A percentile compares a stretch with the other conserved stretches of the same genome.
Evolutionary conservation across 2,797 vertebrate genomes (phyloP).

Genomic region (Mus spretus): DNA sequence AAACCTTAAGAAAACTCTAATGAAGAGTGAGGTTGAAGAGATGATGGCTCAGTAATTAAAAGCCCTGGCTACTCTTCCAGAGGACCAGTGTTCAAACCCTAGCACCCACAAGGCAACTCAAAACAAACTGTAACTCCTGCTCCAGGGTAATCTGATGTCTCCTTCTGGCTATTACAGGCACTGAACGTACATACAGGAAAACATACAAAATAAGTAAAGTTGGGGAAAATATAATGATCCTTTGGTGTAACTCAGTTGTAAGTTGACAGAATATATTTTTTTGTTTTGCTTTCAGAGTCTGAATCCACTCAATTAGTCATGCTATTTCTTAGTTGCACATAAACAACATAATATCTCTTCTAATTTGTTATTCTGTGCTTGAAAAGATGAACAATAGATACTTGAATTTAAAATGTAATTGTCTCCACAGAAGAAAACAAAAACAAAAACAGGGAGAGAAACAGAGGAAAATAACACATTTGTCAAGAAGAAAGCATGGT

Average conservation of each 20-base stretch:
- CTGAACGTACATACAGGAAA: neutral
- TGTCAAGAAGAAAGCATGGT: neutral
- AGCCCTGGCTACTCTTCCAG: neutral
- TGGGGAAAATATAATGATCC: neutral
- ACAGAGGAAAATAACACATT: neutral
- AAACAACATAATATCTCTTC: neutral
- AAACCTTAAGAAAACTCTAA: neutral
- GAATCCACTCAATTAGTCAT: neutral
- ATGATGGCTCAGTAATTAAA: neutral
- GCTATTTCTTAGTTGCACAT: constrained; percentile 42
- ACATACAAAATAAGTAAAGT: neutral
- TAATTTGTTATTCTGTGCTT: constrained; percentile 14
- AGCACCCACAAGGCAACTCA: neutral
- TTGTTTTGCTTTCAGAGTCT: constrained; percentile 37
- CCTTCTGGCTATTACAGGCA: neutral
- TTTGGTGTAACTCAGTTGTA: neutral
- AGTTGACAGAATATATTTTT: neutral
- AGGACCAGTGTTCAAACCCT: neutral
- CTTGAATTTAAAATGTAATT: constrained; percentile 20
- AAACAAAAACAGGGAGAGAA: neutral
- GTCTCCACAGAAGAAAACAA: neutral
- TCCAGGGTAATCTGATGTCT: neutral
- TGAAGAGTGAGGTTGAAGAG: neutral
- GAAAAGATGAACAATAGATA: constrained; percentile 13
- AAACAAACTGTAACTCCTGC: neutral